phyloP scores from a whole-genome alignment of 2,113 vertebrate genomes.

The Nothobranchius kuhntae region DNA sequence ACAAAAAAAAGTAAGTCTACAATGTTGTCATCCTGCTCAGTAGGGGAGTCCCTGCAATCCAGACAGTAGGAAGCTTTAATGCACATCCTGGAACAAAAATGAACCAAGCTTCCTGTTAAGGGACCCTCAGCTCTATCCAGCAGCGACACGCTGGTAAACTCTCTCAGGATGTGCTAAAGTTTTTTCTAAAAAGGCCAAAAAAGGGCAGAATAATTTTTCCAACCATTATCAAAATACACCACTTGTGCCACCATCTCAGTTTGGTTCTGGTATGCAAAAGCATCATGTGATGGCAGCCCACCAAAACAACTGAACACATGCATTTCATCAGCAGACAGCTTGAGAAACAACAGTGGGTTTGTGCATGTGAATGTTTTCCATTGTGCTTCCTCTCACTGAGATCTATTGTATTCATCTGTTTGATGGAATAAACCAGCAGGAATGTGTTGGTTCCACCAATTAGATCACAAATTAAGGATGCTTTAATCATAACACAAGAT shows the following conservation, averaged over 20 bases:
- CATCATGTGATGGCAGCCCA: constrained; percentile 29
- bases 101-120: constrained; percentile 50
- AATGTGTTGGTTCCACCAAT: neutral
- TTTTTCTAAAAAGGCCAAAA: constrained; percentile 15
- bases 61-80: constrained; percentile 48
- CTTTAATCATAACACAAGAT: too few relatives aligned
- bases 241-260: constrained; percentile 2
- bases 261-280: constrained; percentile 29
- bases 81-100: constrained; percentile 52
- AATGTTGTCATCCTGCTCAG: constrained; percentile 61
- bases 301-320: constrained; percentile 23
- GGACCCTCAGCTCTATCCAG: constrained; percentile 5
- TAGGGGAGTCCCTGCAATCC: constrained; percentile 56
- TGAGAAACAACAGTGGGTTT: constrained; percentile 49
- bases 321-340: constrained; percentile 42
- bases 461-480: neutral
- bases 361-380: constrained; percentile 16
- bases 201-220: constrained; percentile 48
- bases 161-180: constrained; percentile 14
- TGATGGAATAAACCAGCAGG: neutral
- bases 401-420: neutral
- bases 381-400: constrained; percentile 6
- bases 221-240: constrained; percentile 59
- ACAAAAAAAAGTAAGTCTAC: constrained; percentile 1
- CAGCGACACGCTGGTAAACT: constrained; percentile 46